Conservation (phyloP, 2,888 invertebrate species). For the Imbricaverruca yamaguchii region DNA sequence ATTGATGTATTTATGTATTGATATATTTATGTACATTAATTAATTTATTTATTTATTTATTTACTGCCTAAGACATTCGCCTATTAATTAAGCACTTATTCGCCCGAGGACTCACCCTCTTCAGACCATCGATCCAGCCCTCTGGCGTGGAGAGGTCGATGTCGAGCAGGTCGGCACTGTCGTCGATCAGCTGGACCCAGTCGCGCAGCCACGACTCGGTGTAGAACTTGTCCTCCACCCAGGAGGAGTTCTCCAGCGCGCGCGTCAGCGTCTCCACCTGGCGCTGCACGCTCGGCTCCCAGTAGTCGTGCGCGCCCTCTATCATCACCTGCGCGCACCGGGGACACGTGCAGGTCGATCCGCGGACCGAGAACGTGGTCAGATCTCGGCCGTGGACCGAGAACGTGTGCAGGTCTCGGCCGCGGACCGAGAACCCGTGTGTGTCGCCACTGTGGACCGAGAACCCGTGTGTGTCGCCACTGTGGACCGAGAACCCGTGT, state of each 20-base stretch:
- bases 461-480: too few relatives aligned
- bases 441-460: too few relatives aligned
- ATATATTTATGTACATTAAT: not conserved
- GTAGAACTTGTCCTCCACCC: constrained; percentile 44
- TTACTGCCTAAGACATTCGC: too few relatives aligned
- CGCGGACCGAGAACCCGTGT: too few relatives aligned
- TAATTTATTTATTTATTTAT: constrained; percentile 10
- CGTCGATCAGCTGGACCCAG: not conserved
- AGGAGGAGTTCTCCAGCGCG: constrained; percentile 25
- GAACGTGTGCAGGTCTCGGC: too few relatives aligned
- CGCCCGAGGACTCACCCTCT: not conserved
- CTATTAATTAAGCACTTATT: too few relatives aligned
- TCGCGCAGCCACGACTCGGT: constrained; percentile 74
- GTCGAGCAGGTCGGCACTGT: not conserved
- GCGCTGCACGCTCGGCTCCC: constrained; percentile 33
- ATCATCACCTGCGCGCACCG: constrained; percentile 35
- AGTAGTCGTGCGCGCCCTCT: constrained; percentile 36
- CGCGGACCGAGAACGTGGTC: too few relatives aligned
- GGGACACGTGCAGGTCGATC: not conserved
- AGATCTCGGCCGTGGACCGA: too few relatives aligned
- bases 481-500: too few relatives aligned
- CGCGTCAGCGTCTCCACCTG: constrained; percentile 28
- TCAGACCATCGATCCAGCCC: not conserved
- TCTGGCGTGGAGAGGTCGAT: not conserved
- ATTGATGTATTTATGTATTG: constrained; percentile 6